These are phyloP conservation scores for Callaeas wilsoni DNA, from an alignment of 2,113 vertebrate genomes.

Conservation along the genomic window DNA sequence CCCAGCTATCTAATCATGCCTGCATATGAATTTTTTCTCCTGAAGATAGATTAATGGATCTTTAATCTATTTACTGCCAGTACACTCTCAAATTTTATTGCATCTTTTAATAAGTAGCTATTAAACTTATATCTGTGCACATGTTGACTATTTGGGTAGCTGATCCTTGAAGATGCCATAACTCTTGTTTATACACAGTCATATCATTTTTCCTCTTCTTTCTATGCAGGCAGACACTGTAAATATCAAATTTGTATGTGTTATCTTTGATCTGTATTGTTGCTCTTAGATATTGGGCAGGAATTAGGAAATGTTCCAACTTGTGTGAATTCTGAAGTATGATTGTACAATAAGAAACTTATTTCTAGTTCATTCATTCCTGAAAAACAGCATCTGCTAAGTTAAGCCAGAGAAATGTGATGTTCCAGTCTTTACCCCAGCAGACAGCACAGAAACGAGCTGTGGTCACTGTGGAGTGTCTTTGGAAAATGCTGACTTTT, in stretches of 20 bases:
- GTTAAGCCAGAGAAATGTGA: neutral
- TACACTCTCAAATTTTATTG: conserved; percentile 47
- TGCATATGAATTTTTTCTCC: conserved; percentile 7
- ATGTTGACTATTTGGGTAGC: conserved; percentile 29
- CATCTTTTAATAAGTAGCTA: conserved; percentile 43
- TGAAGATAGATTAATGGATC: conserved; percentile 36
- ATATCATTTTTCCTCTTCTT: conserved; percentile 34
- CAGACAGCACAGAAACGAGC: neutral
- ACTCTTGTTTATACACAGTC: conserved; percentile 27
- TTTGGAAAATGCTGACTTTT: neutral
- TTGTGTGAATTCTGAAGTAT: neutral
- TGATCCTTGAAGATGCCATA: conserved; percentile 40
- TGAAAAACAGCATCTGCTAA: conserved; percentile 2
- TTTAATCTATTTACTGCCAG: conserved; percentile 50
- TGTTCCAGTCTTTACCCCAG: neutral
- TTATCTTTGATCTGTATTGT: conserved; percentile 36
- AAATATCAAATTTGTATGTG: conserved; percentile 45
- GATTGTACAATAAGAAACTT: neutral
- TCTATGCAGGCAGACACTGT: neutral
- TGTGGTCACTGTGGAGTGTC: neutral
- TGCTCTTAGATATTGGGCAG: conserved; percentile 10
- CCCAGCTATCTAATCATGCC: neutral
- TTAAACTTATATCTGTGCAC: conserved; percentile 15
- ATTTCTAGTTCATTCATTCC: neutral
- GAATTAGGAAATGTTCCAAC: conserved; percentile 14